Evolutionary conservation across 2,113 vertebrate species (phyloP).

Genomic region (Galemys pyrenaicus): DNA sequence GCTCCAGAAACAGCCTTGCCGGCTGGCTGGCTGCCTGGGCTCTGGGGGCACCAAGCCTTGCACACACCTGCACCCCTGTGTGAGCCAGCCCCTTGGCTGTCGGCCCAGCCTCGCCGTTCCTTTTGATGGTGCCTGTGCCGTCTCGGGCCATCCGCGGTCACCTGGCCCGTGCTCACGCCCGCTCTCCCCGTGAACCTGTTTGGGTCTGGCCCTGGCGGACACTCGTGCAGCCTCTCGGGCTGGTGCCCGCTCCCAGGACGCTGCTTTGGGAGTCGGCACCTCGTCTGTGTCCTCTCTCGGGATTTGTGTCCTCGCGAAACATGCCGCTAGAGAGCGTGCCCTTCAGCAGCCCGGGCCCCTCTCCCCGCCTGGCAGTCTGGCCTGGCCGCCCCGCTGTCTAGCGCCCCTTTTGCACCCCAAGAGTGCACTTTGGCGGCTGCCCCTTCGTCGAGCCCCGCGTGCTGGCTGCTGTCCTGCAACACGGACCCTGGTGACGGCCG

Average conservation of each 20-base stretch:
- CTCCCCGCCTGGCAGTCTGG: neutral
- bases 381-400: neutral
- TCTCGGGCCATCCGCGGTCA: neutral
- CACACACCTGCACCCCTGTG: too few relatives aligned
- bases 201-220: neutral
- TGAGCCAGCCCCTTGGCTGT: neutral
- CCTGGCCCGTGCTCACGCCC: neutral
- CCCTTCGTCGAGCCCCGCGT: too few relatives aligned
- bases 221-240: neutral
- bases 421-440: neutral
- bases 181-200: neutral
- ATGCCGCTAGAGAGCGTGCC: too few relatives aligned
- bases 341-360: neutral
- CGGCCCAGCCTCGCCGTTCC: neutral
- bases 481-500: neutral
- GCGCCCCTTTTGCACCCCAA: rapidly evolving
- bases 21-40: neutral
- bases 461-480: too few relatives aligned
- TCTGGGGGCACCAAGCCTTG: neutral
- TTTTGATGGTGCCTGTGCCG: too few relatives aligned
- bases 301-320: neutral
- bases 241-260: neutral
- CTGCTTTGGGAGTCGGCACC: too few relatives aligned
- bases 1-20: neutral
- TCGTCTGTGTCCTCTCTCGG: neutral